Evolutionary conservation across 1,140 invertebrate genomes (phyloP).

Genomic region (Bombus ignitus): DNA sequence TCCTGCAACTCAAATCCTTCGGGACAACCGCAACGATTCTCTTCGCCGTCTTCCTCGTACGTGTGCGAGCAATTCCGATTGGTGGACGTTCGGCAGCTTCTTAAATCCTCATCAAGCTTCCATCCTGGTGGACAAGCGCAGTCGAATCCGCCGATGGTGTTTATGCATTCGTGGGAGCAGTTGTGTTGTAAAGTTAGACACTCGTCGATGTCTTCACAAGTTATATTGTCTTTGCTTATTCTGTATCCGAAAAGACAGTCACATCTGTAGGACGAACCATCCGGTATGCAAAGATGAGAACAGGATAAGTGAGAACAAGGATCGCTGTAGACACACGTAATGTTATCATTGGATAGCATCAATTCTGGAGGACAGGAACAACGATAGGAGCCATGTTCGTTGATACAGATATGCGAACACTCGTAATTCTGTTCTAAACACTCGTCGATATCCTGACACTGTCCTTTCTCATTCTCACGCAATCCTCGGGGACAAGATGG

Average conservation of each 20-base stretch:
- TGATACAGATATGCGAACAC: conserved; percentile 73
- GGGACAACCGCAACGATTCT: conserved; percentile 72
- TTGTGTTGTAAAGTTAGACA: conserved; percentile 81
- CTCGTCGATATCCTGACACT: conserved; percentile 88
- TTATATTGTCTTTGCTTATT: conserved; percentile 69
- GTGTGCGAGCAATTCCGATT: conserved; percentile 81
- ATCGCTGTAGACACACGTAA: conserved; percentile 46
- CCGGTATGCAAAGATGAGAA: conserved; percentile 41
- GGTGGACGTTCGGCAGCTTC: conserved; percentile 78
- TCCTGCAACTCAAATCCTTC: conserved; percentile 80
- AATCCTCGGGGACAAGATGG: conserved; percentile 82
- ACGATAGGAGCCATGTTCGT: conserved; percentile 85
- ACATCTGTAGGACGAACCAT: conserved; percentile 43
- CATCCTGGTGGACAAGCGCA: conserved; percentile 84
- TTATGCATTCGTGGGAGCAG: conserved; percentile 86
- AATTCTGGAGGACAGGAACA: conserved; percentile 89
- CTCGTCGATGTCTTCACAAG: conserved; percentile 82
- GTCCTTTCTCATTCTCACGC: conserved; percentile 75
- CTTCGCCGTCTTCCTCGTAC: conserved; percentile 76
- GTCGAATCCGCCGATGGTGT: conserved; percentile 85
- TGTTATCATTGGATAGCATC: conserved; percentile 57
- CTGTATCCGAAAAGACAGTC: conserved; percentile 63
- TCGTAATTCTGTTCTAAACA: conserved; percentile 88
- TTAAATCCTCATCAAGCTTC: conserved; percentile 78
- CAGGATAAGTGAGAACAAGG: conserved; percentile 55